These are phyloP conservation scores for Oligia fasciuncula DNA, from an alignment of 2,888 invertebrate species.

Conservation along the genomic window DNA sequence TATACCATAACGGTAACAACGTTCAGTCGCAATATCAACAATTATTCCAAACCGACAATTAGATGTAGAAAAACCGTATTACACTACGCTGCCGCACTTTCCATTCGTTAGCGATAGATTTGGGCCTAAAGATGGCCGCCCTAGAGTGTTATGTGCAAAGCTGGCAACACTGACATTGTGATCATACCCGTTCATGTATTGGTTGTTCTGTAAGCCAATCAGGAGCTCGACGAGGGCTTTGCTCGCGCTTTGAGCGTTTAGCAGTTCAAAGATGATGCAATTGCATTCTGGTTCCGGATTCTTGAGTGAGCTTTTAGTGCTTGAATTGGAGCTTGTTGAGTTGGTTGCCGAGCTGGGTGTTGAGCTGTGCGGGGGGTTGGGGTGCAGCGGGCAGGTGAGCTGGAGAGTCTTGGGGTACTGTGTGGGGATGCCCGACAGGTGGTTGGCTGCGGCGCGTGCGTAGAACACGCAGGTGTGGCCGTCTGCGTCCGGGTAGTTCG, in stretches of 20 bases:
- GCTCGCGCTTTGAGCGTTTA: conserved; percentile 85
- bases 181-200: conserved; percentile 85
- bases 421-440: conserved; percentile 84
- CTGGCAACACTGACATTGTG: conserved; percentile 68
- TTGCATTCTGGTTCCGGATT: conserved; percentile 86
- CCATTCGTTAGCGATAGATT: conserved; percentile 85
- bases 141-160: conserved; percentile 79
- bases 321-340: conserved; percentile 77
- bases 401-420: conserved; percentile 83
- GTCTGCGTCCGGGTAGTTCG: conserved; percentile 94
- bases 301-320: conserved; percentile 76
- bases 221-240: conserved; percentile 86
- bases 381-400: conserved; percentile 84
- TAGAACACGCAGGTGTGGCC: conserved; percentile 89
- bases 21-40: conserved; percentile 68
- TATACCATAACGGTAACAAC: conserved; percentile 66
- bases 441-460: conserved; percentile 88
- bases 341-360: conserved; percentile 72
- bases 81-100: conserved; percentile 87
- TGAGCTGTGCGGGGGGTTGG: conserved; percentile 73
- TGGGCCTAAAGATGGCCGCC: conserved; percentile 77
- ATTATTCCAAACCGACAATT: conserved; percentile 65
- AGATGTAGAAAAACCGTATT: conserved; percentile 62
- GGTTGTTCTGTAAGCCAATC: conserved; percentile 86
- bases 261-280: conserved; percentile 85